Base-by-base conservation (phyloP, 2,888 invertebrate genomes). In the Norana najaformis region DNA sequence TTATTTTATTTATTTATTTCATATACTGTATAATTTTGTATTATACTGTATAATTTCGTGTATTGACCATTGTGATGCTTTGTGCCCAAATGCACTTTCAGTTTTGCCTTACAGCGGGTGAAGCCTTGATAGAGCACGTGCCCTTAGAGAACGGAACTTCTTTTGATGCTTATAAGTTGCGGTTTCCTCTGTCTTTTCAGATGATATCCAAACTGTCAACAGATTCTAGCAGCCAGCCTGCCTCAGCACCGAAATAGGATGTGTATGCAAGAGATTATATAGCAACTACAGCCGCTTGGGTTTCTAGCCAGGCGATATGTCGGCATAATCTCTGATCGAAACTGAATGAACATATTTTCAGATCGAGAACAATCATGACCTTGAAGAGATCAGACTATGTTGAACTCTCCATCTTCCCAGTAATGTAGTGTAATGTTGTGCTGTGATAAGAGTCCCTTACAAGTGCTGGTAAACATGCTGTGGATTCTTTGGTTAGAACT, bases 191-290 rank as follows among this genome's bases (percentile, higher is more conserved):
- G n/a, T 39, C 34, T 39, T 69, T 88, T 90, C 39, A 90, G 90
- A 41, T 90, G 37, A 38, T 90, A 69, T 88, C 90, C 38, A 90
- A 69, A 82, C 88, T 90, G 69, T 69, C 69, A 69, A 69, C 69
- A n/a, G 69, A 69, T 69, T 69, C 69, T n/a, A 69, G n/a, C n/a
- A 16, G 69, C n/a, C 69, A 69, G n/a, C n/a, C 69, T 69, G 69
- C 69, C 69, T n/a, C 69, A n/a, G 3, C 69, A 69, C 69, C 30
- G 69, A 69, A 69, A 69, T 69, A 69, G 69, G 69, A 69, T n/a
- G n/a, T 69, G 8, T n/a, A 69, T 69, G 5, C 8, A 69, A 69
- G 69, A 69, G 69, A n/a, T 30, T 13, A 69, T 30, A 69, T 30
- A n/a, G 69, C 69, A n/a, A 11, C 30, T n/a, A n/a, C 69, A 69